These are phyloP conservation scores for Hydrophis major DNA, from an alignment of 2,797 vertebrate genomes.

Conservation along the genomic window DNA sequence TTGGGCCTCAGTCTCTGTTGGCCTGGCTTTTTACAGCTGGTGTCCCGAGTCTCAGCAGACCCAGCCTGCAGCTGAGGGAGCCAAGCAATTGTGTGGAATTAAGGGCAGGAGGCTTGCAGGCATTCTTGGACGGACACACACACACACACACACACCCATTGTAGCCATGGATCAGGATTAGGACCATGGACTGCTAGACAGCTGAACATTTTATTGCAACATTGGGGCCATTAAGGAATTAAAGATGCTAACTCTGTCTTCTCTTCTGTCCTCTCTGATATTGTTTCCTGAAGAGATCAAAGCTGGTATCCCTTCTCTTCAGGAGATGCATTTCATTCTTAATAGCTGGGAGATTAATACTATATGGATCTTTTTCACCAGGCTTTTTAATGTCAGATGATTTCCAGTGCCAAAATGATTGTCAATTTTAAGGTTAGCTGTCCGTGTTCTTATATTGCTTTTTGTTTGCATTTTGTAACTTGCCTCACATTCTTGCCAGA, in stretches of 20 bases:
- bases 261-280: no score
- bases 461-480: not conserved
- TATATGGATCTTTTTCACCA: not conserved
- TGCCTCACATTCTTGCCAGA: not conserved
- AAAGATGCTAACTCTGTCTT: not conserved
- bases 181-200: not conserved
- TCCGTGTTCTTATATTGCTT: not conserved
- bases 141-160: accelerated
- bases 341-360: not conserved
- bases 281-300: not conserved
- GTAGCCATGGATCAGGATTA: not conserved
- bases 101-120: not conserved
- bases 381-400: not conserved
- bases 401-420: not conserved
- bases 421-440: not conserved
- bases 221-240: not conserved
- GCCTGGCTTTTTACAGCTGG: constrained; percentile 49
- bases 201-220: not conserved
- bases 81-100: constrained; percentile 16
- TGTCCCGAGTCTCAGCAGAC: not conserved
- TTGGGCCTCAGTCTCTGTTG: constrained; percentile 20
- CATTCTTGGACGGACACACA: not conserved
- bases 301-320: not conserved
- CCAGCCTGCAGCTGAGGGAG: accelerated
- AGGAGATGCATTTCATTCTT: not conserved